A percentile compares a stretch with the other conserved stretches of the same genome.
Conservation (phyloP, 2,113 vertebrate species). For the Pungitius pungitius region DNA sequence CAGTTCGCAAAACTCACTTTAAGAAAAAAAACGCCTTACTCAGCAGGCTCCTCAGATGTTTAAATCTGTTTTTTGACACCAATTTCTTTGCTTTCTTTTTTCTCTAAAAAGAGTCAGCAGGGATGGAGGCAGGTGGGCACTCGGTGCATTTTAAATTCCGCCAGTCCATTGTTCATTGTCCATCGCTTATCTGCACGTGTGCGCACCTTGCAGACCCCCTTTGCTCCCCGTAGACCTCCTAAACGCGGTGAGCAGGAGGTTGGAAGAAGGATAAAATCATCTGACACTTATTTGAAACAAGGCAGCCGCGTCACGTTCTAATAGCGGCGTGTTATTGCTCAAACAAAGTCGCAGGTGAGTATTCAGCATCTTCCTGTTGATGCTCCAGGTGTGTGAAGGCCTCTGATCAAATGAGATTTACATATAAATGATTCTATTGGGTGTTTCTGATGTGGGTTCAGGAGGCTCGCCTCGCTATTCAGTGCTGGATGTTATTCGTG, state of each 20-base stretch:
- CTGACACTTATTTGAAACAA: slow-evolving; percentile 48
- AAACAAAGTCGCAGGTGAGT: neutral
- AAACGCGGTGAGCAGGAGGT: neutral
- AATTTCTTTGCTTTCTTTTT: slow-evolving; percentile 10
- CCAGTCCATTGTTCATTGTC: neutral
- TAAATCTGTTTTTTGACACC: slow-evolving; percentile 25
- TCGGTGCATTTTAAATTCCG: neutral
- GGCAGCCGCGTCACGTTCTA: slow-evolving; percentile 28
- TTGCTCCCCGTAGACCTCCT: neutral
- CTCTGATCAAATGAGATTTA: neutral
- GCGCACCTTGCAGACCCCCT: neutral
- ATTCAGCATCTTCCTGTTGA: neutral
- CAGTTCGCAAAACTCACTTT: slow-evolving; percentile 22
- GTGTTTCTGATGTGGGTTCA: neutral
- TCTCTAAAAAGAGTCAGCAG: neutral
- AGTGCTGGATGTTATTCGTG: neutral
- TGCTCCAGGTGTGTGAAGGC: neutral
- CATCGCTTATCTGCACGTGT: slow-evolving; percentile 4
- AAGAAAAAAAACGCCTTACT: slow-evolving; percentile 45
- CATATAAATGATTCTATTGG: neutral
- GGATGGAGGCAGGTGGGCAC: neutral
- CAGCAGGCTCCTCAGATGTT: slow-evolving; percentile 39
- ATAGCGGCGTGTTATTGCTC: slow-evolving; percentile 19
- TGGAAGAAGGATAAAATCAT: slow-evolving; percentile 19
- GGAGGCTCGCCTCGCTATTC: neutral